Evolutionary conservation across 2,888 invertebrate genomes (phyloP), one percentile per base, ranked within the genome.

Genomic region (Amorpha juglandis): DNA sequence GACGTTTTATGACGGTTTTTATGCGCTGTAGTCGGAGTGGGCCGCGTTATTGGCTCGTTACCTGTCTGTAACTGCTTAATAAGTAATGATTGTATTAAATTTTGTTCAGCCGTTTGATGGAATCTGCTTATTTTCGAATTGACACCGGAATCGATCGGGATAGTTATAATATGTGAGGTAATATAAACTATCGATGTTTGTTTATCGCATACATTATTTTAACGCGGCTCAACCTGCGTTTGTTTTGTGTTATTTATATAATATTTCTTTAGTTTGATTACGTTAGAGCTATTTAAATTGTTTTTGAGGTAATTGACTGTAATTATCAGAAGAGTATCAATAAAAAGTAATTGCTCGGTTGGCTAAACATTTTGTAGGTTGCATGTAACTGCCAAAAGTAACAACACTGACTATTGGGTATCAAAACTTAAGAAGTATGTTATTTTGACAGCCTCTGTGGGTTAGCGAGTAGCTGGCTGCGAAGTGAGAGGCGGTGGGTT

Each of bases 1-100:
- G 70, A 79, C 78, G 74, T 77, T 76, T 83, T 82, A 80, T 78
- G 71, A 69, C 65, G 71, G 71, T 77, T 81, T 82, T 81, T 82
- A 83, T 78, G 65, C 71, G 69, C 78, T 73, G 75, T 76, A 68
- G 72, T 55, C 71, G 62, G 63, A 55, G 66, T 58, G 52, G 45
- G 53, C 63, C 42, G 21, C 64, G 51, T 67, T 58, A 67, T 63
- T 67, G 65, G 48, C 47, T 62, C 67, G 73, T 76, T 75, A 77
- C 71, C 72, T 71, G 70, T 65, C 68, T 69, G 71, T 79, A 78
- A 79, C 71, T 74, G 72, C 76, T 79, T 73, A 80, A 76, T 81
- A 79, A 75, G 74, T 70, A 67, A 78, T 77, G 72, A 74, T 71
- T 65, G 45, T 27, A 19, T 63, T 70, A 66, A 68, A 70, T 72